Percentiles rank a stretch among this genome's conserved stretches.
Evolutionary conservation across 2,797 vertebrate genomes (phyloP).

Genomic region (Cichlasoma orientale): DNA sequence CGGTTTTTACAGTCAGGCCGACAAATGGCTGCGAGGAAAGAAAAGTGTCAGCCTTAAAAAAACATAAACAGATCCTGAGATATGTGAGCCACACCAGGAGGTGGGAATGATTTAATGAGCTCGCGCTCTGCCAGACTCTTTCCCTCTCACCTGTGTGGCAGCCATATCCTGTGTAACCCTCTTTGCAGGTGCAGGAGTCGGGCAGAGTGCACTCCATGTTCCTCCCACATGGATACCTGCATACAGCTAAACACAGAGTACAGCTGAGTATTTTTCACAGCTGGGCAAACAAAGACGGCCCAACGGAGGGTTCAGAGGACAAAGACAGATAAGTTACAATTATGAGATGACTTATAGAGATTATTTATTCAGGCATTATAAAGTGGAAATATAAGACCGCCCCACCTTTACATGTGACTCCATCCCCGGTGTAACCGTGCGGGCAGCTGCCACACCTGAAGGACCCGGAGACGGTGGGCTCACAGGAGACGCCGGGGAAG

Average conservation of each 20-base stretch:
- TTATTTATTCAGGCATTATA: not conserved
- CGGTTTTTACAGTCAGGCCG: slow-evolving; percentile 89
- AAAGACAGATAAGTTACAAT: not conserved
- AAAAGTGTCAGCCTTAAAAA: not conserved
- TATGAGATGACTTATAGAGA: not conserved
- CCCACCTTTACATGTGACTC: slow-evolving; percentile 86
- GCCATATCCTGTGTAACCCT: slow-evolving; percentile 87
- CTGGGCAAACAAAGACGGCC: not conserved
- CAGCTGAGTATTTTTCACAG: not conserved
- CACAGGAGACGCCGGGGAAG: slow-evolving; percentile 85
- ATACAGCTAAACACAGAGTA: slow-evolving; percentile 80
- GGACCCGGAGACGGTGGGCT: slow-evolving; percentile 70
- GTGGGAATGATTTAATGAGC: not conserved
- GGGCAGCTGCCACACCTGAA: slow-evolving; percentile 86
- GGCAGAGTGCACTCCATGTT: slow-evolving; percentile 89
- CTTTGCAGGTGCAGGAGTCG: slow-evolving; percentile 88
- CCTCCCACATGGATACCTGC: slow-evolving; percentile 85
- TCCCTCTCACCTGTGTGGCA: slow-evolving; percentile 86
- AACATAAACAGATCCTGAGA: not conserved
- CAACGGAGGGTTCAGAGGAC: not conserved
- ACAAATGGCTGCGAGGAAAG: slow-evolving; percentile 84
- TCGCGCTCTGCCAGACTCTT: not conserved
- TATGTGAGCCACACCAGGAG: not conserved
- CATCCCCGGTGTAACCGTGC: slow-evolving; percentile 85
- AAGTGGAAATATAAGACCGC: not conserved